Evolutionary conservation across 2,113 vertebrate species (phyloP).

Genomic region (Psophia crepitans): DNA sequence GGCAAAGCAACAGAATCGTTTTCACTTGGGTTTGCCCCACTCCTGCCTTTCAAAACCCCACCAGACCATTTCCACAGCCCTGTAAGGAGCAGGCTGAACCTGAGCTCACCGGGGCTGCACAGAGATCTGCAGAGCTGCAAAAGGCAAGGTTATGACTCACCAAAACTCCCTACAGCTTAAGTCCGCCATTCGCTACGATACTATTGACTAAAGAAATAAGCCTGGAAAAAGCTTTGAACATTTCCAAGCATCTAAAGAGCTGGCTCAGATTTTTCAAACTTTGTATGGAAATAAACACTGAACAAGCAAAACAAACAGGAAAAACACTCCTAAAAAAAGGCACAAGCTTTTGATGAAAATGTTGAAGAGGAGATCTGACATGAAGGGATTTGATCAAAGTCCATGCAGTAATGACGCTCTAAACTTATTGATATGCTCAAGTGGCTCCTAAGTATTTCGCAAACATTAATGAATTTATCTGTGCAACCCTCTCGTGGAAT

Average conservation of each 20-base stretch:
- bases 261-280: neutral
- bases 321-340: neutral
- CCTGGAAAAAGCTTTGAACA: neutral
- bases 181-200: neutral
- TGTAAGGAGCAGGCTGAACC: neutral
- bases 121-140: neutral
- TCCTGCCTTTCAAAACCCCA: neutral
- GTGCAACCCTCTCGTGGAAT: neutral
- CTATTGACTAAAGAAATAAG: neutral
- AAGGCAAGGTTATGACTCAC: neutral
- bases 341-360: neutral
- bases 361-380: neutral
- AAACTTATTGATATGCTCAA: neutral
- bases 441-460: neutral
- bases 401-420: neutral
- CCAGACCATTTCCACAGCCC: neutral
- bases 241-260: neutral
- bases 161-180: neutral
- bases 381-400: neutral
- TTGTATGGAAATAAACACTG: neutral
- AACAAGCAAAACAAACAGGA: neutral
- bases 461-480: neutral
- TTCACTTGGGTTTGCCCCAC: neutral
- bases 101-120: neutral
- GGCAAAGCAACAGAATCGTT: conserved; percentile 12